Evolutionary conservation across 2,888 invertebrate genomes (phyloP).

Genomic region (Pharmacophagus antenor): DNA sequence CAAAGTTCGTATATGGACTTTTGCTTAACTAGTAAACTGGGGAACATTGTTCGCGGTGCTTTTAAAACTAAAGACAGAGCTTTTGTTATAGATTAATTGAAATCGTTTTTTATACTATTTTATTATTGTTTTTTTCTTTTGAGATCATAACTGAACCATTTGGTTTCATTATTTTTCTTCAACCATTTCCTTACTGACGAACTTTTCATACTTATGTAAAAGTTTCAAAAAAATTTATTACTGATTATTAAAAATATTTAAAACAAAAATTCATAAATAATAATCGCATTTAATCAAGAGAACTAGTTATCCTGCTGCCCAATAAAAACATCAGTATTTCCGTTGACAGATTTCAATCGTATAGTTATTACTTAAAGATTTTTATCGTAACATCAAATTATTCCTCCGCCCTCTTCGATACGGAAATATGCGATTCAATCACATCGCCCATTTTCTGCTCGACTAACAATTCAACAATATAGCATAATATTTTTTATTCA

Average conservation of each 20-base stretch:
- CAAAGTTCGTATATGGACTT: neutral
- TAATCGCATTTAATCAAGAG: too few species aligned
- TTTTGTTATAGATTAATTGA: neutral
- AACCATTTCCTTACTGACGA: too few species aligned
- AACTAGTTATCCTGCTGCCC: too few species aligned
- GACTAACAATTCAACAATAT: neutral
- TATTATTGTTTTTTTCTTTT: too few species aligned
- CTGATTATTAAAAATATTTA: too few species aligned
- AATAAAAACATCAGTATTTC: too few species aligned
- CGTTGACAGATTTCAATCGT: neutral
- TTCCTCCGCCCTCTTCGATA: neutral
- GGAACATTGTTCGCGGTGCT: neutral
- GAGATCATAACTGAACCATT: too few species aligned
- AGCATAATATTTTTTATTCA: neutral
- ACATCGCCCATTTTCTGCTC: conserved; percentile 1
- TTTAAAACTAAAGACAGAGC: neutral
- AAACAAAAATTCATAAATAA: too few species aligned
- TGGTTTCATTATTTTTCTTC: too few species aligned
- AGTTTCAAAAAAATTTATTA: too few species aligned
- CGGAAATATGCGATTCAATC: conserved; percentile 7
- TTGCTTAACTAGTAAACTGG: neutral
- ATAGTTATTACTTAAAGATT: neutral
- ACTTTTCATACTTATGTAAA: too few species aligned
- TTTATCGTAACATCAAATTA: conserved; percentile 2
- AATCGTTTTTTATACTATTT: too few species aligned